A percentile compares a stretch with the other conserved stretches of the same genome.
Conservation (phyloP, 2,113 vertebrate genomes). For the Hipposideros armiger region DNA sequence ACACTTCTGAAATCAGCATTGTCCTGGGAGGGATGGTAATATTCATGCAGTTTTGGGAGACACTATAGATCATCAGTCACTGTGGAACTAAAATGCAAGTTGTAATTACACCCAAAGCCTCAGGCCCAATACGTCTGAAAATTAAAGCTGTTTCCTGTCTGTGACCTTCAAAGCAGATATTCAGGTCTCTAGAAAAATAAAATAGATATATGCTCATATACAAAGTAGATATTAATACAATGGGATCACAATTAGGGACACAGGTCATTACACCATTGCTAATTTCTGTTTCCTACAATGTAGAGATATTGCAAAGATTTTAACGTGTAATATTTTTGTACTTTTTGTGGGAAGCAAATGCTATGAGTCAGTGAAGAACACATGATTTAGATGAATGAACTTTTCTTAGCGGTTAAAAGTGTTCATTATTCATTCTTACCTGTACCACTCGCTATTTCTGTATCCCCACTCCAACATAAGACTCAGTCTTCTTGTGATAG, state of each 20-base stretch:
- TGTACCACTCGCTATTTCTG: slow-evolving; percentile 8
- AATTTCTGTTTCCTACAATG: not conserved
- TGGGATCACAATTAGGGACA: not conserved
- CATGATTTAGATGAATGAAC: slow-evolving; percentile 66
- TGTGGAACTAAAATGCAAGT: not conserved
- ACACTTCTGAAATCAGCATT: not conserved
- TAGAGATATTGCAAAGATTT: slow-evolving; percentile 30
- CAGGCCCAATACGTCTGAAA: not conserved
- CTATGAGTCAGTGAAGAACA: slow-evolving; percentile 40
- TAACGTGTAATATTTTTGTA: slow-evolving; percentile 8
- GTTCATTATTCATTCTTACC: slow-evolving; percentile 55
- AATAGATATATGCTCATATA: not conserved
- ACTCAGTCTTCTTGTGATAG: slow-evolving; percentile 30
- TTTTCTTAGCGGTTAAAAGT: slow-evolving; percentile 70
- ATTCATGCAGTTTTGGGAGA: not conserved
- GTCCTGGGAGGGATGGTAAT: not conserved
- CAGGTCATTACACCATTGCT: not conserved
- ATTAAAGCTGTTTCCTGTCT: slow-evolving; percentile 26
- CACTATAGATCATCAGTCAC: not conserved
- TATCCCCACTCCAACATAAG: not conserved
- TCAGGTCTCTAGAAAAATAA: not conserved
- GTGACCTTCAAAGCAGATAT: not conserved
- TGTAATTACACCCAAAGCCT: slow-evolving; percentile 18
- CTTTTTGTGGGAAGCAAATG: slow-evolving; percentile 31
- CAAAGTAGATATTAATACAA: not conserved